phyloP scores from a whole-genome alignment of 2,113 vertebrate species.

The Aldabrachelys gigantea region DNA sequence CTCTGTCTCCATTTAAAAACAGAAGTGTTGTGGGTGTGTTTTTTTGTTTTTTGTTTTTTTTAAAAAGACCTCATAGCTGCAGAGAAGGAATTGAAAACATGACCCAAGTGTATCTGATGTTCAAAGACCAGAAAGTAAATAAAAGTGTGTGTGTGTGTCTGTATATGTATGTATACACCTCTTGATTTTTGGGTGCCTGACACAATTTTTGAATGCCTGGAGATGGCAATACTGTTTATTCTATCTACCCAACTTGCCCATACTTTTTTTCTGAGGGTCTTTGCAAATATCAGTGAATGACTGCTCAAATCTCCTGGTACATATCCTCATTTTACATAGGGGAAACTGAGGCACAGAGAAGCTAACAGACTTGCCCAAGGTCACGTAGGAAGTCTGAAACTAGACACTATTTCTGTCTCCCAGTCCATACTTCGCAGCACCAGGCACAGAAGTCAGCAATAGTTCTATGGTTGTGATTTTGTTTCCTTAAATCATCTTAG shows the following conservation, averaged over 20 bases:
- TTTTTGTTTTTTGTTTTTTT: neutral
- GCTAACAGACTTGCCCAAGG: neutral
- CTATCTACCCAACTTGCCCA: neutral
- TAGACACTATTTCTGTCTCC: neutral
- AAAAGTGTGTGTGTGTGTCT: neutral
- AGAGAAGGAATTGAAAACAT: neutral
- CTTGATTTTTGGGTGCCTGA: neutral
- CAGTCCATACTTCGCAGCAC: neutral
- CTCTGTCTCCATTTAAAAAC: neutral
- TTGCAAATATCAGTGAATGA: neutral
- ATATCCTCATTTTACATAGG: neutral
- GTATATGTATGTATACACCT: too few species aligned
- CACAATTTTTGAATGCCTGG: neutral
- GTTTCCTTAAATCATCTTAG: neutral
- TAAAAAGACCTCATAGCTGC: neutral
- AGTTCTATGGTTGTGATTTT: neutral
- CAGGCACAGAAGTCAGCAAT: neutral
- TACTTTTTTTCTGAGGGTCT: neutral
- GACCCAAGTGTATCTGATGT: neutral
- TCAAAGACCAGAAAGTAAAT: accelerated
- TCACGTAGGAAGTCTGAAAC: neutral
- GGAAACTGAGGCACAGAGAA: neutral
- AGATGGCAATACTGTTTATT: neutral
- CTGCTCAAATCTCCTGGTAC: neutral
- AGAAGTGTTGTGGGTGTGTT: neutral